Evolutionary conservation across 2,888 invertebrate genomes (phyloP), one percentile per base, ranked within the genome.

Genomic region (Notodromas monacha): DNA sequence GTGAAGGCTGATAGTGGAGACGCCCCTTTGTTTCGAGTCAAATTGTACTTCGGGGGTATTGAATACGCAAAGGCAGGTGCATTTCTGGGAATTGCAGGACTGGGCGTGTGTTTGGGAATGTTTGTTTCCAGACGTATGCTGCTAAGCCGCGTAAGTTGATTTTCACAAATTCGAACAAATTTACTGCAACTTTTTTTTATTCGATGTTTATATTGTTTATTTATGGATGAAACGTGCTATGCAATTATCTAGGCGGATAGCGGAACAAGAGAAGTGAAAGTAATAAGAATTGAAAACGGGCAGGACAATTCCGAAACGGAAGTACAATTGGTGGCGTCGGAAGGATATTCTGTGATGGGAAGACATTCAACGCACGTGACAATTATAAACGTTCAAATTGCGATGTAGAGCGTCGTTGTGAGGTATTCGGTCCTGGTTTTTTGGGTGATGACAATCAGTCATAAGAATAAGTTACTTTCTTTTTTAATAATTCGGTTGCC

Each of bases 1-100:
- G 21, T 21, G 21, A 21, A 21, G 21, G 21, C 21, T 21, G 21
- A 21, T 21, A 21, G 21, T 21, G 21, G 21, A 21, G 21, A 21
- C 21, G 21, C 21, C 21, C 21, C 21, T 21, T 21, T 21, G 21
- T 21, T 21, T 21, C 21, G 21, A 21, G 21, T 21, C 21, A 21
- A 21, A 21, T 21, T 21, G 21, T 21, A 21, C 21, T 21, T 21
- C 21, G 21, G 21, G 21, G 21, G 21, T 21, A 21, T 21, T 21
- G 21, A 21, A 21, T 21, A 21, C 21, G 21, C 21, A 21, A 21
- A 21, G 21, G 21, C 21, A 21, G 21, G 21, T 21, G 21, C 21
- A 21, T 21, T 21, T 21, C 21, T 21, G 21, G 21, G 21, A 21
- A 21, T 21, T 21, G 21, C 21, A 21, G 21, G 21, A 21, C 21